Base-by-base conservation (phyloP, 2,888 invertebrate species). In the Spisula solida region DNA sequence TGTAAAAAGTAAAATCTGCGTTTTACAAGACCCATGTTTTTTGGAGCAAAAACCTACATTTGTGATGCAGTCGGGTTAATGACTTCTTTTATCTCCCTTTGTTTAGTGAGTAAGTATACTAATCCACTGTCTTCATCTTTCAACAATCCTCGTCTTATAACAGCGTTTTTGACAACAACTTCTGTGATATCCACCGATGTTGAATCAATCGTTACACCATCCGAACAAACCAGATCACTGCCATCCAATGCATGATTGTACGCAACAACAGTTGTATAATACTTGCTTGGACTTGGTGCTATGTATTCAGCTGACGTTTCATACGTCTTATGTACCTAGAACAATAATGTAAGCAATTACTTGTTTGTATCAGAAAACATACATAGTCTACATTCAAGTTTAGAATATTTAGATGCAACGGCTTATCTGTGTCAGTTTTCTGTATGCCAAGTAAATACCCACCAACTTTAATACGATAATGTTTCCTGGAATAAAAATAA, bases 181-280 rank as follows among this genome's bases (percentile, higher is more conserved):
- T 91, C 88, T 0, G 85, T 83, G 18, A 91, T 66, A n/a, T 80
- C 48, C 47, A 94, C 92, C 0, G 83, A 29, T n/a, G 82, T 79
- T 16, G 85, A 86, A 75, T 93, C 93, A n/a, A 95, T 82, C 0
- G 89, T 91, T 12, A 95, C 92, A 25, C 95, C 95, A 88, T 95
- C 94, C 48, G 94, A 94, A 87, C 95, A 95, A 14, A 94, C 94
- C 0, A 94, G 93, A 12, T 86, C 88, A n/a, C 94, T 94, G 20
- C 91, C 90, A 25, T 92, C 93, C 6, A 94, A 80, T 20, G 94
- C 95, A 48, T 92, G 91, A 85, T 95, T 95, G 70, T 91, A 94
- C 6, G 94, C 94, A 14, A 93, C 94, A 1, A 95, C 94, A 10
- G 94, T 94, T 2, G 93, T 87, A 78, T 91, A 92, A 78, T 94